Evolutionary conservation across 2,888 invertebrate genomes (phyloP).

Genomic region (Pachycephus smyrnensis): DNA sequence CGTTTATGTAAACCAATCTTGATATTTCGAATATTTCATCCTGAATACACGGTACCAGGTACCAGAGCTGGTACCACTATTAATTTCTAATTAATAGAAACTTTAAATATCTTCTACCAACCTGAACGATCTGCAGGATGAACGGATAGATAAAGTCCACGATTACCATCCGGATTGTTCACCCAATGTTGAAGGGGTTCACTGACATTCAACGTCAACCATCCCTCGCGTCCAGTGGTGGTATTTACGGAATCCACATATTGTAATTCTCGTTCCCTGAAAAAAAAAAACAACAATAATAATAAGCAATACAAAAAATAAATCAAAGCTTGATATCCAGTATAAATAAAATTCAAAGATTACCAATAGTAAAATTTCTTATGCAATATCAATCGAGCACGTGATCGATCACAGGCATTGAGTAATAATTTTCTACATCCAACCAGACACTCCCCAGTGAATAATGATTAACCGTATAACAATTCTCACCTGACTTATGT

Average conservation of each 20-base stretch:
- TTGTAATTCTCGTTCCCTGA: constrained; percentile 79
- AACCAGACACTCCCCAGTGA: neutral
- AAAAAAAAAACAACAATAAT: constrained; percentile 34
- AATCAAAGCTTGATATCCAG: neutral
- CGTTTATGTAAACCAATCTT: neutral
- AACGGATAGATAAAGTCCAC: constrained; percentile 86
- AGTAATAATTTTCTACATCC: neutral
- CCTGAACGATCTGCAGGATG: constrained; percentile 79
- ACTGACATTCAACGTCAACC: constrained; percentile 90
- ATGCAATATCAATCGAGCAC: neutral
- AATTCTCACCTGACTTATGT: neutral
- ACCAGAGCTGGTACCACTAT: neutral
- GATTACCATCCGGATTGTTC: constrained; percentile 81
- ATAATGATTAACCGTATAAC: neutral
- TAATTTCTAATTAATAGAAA: neutral
- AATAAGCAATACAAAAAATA: neutral
- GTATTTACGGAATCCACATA: constrained; percentile 82
- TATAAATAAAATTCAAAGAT: neutral
- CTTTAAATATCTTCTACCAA: constrained; percentile 49
- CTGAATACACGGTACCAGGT: neutral
- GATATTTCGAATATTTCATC: neutral
- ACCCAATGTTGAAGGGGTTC: constrained; percentile 84
- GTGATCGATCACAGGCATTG: neutral
- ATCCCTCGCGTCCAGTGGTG: constrained; percentile 82
- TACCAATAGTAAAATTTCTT: neutral